These are phyloP conservation scores for Pheucticus melanocephalus DNA, from an alignment of 2,113 vertebrate genomes.

Conservation along the genomic window DNA sequence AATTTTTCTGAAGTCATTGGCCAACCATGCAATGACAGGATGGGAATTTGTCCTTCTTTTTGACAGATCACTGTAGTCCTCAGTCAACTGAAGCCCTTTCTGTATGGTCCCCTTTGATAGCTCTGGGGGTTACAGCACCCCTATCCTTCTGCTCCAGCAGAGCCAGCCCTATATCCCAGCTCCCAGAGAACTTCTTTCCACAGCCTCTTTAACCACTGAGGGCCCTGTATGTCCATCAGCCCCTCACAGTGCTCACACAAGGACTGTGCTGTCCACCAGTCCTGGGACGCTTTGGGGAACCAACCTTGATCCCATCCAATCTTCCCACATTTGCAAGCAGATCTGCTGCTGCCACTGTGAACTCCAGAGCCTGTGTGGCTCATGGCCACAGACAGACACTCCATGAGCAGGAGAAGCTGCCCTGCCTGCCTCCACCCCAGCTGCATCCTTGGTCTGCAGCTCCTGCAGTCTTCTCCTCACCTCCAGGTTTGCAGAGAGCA, in stretches of 20 bases:
- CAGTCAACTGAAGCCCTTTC: fast-evolving
- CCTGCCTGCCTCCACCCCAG: neutral
- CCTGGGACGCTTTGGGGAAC: neutral
- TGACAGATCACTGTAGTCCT: neutral
- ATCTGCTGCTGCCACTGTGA: neutral
- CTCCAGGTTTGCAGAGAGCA: neutral
- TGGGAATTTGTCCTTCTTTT: neutral
- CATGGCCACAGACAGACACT: neutral
- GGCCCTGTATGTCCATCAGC: neutral
- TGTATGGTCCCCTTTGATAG: neutral
- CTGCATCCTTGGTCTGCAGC: neutral
- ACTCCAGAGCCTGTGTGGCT: fast-evolving
- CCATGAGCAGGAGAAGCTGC: neutral
- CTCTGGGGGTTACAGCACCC: neutral
- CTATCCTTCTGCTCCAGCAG: neutral
- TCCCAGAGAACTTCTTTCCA: neutral
- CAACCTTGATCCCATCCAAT: neutral
- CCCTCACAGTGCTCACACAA: neutral
- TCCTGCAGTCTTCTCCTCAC: neutral
- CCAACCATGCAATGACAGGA: neutral
- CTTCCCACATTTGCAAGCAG: neutral
- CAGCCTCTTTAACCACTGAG: neutral
- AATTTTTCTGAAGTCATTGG: neutral
- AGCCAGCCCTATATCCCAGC: neutral
- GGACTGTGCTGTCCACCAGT: neutral